Conservation (phyloP, 2,888 invertebrate genomes). For the Aleiodes leptofemur region DNA sequence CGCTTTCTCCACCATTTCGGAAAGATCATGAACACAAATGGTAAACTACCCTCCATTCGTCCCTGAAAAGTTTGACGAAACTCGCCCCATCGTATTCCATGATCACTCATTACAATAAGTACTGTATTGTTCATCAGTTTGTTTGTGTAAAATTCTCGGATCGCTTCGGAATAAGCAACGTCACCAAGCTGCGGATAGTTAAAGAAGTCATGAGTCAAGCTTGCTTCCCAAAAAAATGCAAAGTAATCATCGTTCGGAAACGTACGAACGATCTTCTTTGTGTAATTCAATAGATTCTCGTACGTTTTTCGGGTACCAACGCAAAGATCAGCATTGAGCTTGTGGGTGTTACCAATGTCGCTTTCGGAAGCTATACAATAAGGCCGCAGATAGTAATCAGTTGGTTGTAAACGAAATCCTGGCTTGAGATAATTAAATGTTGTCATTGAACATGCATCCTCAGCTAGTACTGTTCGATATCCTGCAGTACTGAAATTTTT, state of each 20-base stretch:
- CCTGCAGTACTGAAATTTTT: conserved; percentile 84
- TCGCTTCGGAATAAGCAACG: conserved; percentile 78
- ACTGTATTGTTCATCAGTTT: conserved; percentile 82
- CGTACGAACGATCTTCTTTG: conserved; percentile 79
- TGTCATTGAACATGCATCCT: conserved; percentile 88
- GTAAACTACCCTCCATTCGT: conserved; percentile 90
- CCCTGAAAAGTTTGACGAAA: conserved; percentile 91
- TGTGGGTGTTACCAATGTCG: conserved; percentile 81
- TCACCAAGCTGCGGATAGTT: conserved; percentile 88
- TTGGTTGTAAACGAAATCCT: conserved; percentile 88
- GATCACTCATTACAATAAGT: conserved; percentile 89
- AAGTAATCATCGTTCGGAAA: conserved; percentile 82
- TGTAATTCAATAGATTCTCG: conserved; percentile 84
- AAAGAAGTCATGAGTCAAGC: conserved; percentile 89
- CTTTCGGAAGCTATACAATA: conserved; percentile 83
- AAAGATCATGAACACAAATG: conserved; percentile 84
- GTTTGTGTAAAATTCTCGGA: conserved; percentile 76
- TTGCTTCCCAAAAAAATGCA: conserved; percentile 90
- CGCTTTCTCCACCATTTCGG: conserved; percentile 83
- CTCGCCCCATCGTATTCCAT: conserved; percentile 91
- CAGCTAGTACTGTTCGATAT: conserved; percentile 87
- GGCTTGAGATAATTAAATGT: conserved; percentile 87
- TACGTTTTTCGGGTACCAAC: conserved; percentile 83
- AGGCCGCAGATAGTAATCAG: conserved; percentile 90
- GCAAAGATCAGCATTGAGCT: conserved; percentile 83